These are phyloP conservation scores for Panopea generosa DNA, from an alignment of 2,888 invertebrate species.

Conservation along the genomic window DNA sequence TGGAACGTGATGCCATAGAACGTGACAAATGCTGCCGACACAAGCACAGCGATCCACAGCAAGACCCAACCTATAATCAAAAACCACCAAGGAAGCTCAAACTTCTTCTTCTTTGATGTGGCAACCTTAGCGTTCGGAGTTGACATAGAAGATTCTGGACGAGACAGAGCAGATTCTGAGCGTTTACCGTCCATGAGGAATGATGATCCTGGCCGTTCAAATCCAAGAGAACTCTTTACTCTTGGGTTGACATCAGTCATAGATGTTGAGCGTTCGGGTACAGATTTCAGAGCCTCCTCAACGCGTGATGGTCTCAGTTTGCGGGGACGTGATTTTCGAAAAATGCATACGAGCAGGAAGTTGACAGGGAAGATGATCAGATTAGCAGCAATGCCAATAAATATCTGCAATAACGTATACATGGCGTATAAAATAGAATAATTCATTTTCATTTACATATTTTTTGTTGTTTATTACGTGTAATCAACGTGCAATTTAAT, in stretches of 20 bases:
- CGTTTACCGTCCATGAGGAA: slow-evolving; percentile 59
- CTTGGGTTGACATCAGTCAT: slow-evolving; percentile 67
- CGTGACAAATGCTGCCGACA: slow-evolving; percentile 85
- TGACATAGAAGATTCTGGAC: slow-evolving; percentile 65
- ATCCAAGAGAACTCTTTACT: slow-evolving; percentile 40
- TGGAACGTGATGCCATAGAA: slow-evolving; percentile 86
- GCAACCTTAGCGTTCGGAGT: neutral
- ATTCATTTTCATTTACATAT: too few species aligned
- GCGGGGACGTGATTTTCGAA: slow-evolving; percentile 85
- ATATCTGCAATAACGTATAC: slow-evolving; percentile 79
- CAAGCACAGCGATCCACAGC: slow-evolving; percentile 82
- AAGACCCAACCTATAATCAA: slow-evolving; percentile 85
- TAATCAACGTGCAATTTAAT: too few species aligned
- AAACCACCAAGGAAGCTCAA: slow-evolving; percentile 83
- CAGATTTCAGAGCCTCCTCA: slow-evolving; percentile 76
- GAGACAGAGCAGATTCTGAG: slow-evolving; percentile 54
- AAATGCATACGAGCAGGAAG: slow-evolving; percentile 85
- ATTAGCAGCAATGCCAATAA: slow-evolving; percentile 85
- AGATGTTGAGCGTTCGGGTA: slow-evolving; percentile 58
- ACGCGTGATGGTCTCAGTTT: slow-evolving; percentile 81
- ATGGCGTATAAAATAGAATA: too few species aligned
- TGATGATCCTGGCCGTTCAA: slow-evolving; percentile 58
- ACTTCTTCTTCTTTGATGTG: slow-evolving; percentile 77
- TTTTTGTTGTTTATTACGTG: too few species aligned
- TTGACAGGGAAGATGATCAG: slow-evolving; percentile 86